These are phyloP conservation scores for Drosophila histrio DNA, from an alignment of 2,888 invertebrate species.

Conservation along the genomic window DNA sequence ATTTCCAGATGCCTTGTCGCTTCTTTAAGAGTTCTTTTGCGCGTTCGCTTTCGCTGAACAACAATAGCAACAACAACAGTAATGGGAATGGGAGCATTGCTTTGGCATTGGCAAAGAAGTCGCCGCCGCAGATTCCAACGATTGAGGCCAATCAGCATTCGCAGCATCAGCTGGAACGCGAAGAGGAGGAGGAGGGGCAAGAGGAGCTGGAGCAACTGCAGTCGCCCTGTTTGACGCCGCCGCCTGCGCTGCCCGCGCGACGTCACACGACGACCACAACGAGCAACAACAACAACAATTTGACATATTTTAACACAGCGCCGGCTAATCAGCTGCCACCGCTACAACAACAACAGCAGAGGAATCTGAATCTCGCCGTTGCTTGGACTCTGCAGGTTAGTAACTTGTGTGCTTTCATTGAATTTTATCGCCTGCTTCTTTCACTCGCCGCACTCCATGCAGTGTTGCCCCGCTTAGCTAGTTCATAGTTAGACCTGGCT, in stretches of 20 bases:
- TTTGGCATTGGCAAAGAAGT: slow-evolving; percentile 47
- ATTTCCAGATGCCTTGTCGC: slow-evolving; percentile 84
- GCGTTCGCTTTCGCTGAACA: slow-evolving; percentile 85
- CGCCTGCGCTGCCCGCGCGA: slow-evolving; percentile 79
- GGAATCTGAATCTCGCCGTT: slow-evolving; percentile 56
- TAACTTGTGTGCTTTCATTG: slow-evolving; percentile 34
- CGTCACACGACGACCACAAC: slow-evolving; percentile 55
- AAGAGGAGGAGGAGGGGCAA: slow-evolving; percentile 2
- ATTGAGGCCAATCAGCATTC: slow-evolving; percentile 27
- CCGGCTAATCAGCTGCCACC: slow-evolving; percentile 57
- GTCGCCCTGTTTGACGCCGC: slow-evolving; percentile 54
- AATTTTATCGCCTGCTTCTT: slow-evolving; percentile 13
- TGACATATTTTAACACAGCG: slow-evolving; percentile 56
- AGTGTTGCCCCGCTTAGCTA: no score
- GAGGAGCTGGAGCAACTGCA: slow-evolving; percentile 29
- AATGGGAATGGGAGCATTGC: slow-evolving; percentile 10
- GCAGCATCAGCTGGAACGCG: slow-evolving; percentile 23
- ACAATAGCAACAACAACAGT: slow-evolving; percentile 54
- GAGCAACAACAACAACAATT: slow-evolving; percentile 47
- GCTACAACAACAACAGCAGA: slow-evolving; percentile 38
- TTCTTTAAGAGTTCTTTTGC: slow-evolving; percentile 86
- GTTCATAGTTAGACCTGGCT: no score
- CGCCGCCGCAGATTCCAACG: slow-evolving; percentile 48
- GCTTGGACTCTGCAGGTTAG: slow-evolving; percentile 64
- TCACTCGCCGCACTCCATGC: background rate